Base-by-base conservation (phyloP, 2,797 vertebrate species). In the Tragopan temminckii region DNA sequence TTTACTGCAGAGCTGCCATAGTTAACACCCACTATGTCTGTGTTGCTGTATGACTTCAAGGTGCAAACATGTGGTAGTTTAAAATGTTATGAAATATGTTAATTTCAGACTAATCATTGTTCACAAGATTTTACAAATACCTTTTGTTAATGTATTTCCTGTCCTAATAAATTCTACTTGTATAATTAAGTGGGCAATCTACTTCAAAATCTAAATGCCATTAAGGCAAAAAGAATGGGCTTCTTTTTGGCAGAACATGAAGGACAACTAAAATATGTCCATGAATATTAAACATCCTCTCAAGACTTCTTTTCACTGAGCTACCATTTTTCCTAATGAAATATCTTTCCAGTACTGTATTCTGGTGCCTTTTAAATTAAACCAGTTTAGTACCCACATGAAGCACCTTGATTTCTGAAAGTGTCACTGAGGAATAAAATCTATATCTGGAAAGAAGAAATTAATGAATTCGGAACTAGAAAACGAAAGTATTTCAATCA, bases 231-330 rank as follows among this genome's bases (percentile, higher is more conserved):
- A 94, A 80, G 70, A 93, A 86, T 48, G 16, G 40, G 24, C 5
- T 48, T 57, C 29, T 82, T 76, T 71, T 57, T 74, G 85, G 20
- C 35, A 87, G 78, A 74, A 59, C 29, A 63, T 58, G 74, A 80
- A 86, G 52, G 52, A 70, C 35, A 70, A 69, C 43, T 84, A 38
- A 84, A 86, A 90, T 74, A 48, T 19, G 5, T 5, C 33, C 43
- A 55, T 67, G 81, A 94, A 87, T 91, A 70, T 80, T 81, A 93
- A 93, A 50, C 23, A 74, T 13, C 17, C 25, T 83, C 91, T 91
- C 58, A 78, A 61, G 61, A 38, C 7, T 74, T 67, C 23, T 59
- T 29, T 82, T 57, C 23, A 63, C 80, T 75, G 70, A 74, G 23
- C 24, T 70, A 70, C 21, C n/a, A 62, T 25, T 67, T 70, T 57